A percentile compares a stretch with the other conserved stretches of the same genome.
Conservation (phyloP, 2,797 vertebrate species). For the Pygocentrus nattereri region DNA sequence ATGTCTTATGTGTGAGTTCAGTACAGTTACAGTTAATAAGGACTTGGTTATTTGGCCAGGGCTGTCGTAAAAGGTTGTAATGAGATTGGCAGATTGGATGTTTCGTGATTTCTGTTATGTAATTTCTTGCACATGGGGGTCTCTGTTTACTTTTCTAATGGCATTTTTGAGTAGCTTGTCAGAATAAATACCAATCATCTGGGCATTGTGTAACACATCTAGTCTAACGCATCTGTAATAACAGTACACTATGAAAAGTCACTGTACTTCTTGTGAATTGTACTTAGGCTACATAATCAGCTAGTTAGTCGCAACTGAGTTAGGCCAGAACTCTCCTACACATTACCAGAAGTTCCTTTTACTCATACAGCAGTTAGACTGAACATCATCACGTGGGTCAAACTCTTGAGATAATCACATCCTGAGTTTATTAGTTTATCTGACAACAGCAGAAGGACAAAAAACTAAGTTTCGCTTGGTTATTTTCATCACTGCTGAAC, state of each 20-base stretch:
- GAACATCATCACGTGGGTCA: too few species aligned
- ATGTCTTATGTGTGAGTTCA: background rate
- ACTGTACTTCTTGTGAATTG: background rate
- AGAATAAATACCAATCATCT: background rate
- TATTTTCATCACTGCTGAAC: too few species aligned
- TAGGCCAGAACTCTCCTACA: background rate
- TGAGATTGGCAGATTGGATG: background rate
- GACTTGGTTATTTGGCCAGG: background rate
- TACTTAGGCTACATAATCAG: background rate
- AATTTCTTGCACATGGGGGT: background rate
- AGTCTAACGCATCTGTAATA: background rate
- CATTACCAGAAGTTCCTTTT: background rate
- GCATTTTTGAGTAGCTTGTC: conserved; percentile 13
- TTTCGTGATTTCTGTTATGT: background rate
- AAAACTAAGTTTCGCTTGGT: too few species aligned
- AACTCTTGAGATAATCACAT: too few species aligned
- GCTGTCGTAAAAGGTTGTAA: background rate
- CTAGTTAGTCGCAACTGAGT: background rate
- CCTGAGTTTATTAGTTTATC: too few species aligned
- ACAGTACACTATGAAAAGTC: background rate
- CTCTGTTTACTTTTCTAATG: background rate
- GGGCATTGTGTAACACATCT: background rate
- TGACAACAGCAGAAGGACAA: too few species aligned
- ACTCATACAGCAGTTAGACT: too few species aligned
- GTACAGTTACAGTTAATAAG: background rate